Evolutionary conservation across 30 jellyfish, hydroid and myxozoan genomes (phyloP).

Genomic region (Pseudorhiza aurosa): DNA sequence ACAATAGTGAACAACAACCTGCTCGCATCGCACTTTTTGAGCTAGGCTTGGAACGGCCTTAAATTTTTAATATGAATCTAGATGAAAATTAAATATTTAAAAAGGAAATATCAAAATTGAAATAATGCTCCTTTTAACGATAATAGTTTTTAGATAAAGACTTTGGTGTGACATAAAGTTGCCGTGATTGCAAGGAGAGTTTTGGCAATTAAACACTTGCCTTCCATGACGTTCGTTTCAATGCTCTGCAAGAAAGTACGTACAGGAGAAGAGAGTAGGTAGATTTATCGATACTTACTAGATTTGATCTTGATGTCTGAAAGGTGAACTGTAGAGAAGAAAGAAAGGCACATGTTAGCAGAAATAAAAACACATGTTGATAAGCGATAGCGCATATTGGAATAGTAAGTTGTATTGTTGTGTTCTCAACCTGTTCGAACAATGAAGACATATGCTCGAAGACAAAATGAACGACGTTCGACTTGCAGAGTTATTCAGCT

Average conservation of each 20-base stretch:
- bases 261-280: background rate
- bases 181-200: background rate
- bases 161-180: background rate
- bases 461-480: conserved; percentile 56
- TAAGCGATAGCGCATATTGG: conserved; percentile 52
- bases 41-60: conserved; percentile 21
- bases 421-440: conserved; percentile 69
- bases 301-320: conserved; percentile 65
- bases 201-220: background rate
- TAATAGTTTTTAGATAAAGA: background rate
- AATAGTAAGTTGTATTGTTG: conserved; percentile 62
- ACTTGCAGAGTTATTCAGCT: conserved; percentile 63
- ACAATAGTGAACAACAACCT: conserved; percentile 23
- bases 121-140: background rate
- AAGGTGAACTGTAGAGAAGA: conserved; percentile 54
- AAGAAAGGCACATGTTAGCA: conserved; percentile 39
- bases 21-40: conserved; percentile 46
- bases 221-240: background rate
- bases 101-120: conserved; percentile 20
- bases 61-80: conserved; percentile 50
- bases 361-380: conserved; percentile 56
- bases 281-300: conserved; percentile 18
- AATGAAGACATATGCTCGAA: conserved; percentile 74
- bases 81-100: conserved; percentile 53
- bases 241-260: background rate